Evolutionary conservation across 1,140 invertebrate genomes (phyloP).

Genomic region (Trichogramma pretiosum): DNA sequence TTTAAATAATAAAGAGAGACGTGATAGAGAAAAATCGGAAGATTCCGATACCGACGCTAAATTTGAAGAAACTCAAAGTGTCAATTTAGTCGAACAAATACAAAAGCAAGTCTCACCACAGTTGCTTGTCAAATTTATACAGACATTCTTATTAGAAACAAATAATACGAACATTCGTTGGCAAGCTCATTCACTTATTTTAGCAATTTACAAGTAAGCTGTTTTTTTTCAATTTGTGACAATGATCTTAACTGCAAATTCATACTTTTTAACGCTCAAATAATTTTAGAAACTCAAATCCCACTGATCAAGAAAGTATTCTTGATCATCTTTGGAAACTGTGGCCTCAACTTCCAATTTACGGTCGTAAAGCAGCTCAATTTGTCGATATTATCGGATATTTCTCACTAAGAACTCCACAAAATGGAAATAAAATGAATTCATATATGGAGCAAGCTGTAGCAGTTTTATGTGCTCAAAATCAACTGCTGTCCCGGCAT

Average conservation of each 20-base stretch:
- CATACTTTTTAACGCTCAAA: slow-evolving; percentile 1
- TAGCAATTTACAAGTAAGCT: slow-evolving; percentile 75
- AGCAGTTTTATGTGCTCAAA: slow-evolving; percentile 75
- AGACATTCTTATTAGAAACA: slow-evolving; percentile 86
- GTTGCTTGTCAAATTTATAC: slow-evolving; percentile 71
- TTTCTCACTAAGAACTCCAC: slow-evolving; percentile 74
- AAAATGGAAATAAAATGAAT: slow-evolving; percentile 54
- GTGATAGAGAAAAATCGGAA: slow-evolving; percentile 60
- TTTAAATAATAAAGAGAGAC: slow-evolving; percentile 36
- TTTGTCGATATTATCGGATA: slow-evolving; percentile 94
- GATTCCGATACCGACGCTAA: slow-evolving; percentile 58
- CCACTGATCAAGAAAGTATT: slow-evolving; percentile 66
- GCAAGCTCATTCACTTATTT: slow-evolving; percentile 84
- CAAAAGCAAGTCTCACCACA: slow-evolving; percentile 60
- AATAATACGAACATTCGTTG: slow-evolving; percentile 87
- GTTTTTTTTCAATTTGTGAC: background rate
- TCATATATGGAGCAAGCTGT: slow-evolving; percentile 81
- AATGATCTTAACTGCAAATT: background rate
- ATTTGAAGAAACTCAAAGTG: slow-evolving; percentile 63
- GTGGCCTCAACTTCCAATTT: slow-evolving; percentile 83
- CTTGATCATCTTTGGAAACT: slow-evolving; percentile 81
- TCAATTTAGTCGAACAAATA: slow-evolving; percentile 61
- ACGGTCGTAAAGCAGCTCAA: slow-evolving; percentile 87
- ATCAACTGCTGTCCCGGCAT: slow-evolving; percentile 79
- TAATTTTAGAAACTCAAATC: slow-evolving; percentile 54